Percentiles rank a stretch among this genome's conserved stretches.
Evolutionary conservation across 2,113 vertebrate genomes (phyloP).

Genomic region (Haemorhous mexicanus): DNA sequence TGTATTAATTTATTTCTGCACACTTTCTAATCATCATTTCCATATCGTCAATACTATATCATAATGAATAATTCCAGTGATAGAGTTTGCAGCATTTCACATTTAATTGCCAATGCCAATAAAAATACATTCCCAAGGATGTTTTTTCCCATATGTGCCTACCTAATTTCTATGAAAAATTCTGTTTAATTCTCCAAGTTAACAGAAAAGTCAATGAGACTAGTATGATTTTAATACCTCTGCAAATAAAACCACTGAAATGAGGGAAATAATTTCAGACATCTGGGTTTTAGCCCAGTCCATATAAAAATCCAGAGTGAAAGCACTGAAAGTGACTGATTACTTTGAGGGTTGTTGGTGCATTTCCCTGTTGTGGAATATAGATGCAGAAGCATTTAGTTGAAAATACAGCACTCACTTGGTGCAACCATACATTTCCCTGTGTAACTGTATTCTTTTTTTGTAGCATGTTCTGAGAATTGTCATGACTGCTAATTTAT

Average conservation of each 20-base stretch:
- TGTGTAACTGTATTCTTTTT: background rate
- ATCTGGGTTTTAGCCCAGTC: background rate
- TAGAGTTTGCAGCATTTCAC: background rate
- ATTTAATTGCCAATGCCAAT: background rate
- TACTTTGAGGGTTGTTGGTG: background rate
- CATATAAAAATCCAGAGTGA: background rate
- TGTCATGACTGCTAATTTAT: slow-evolving; percentile 13
- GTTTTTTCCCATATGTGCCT: background rate
- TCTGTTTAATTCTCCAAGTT: background rate
- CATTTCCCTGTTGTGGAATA: background rate
- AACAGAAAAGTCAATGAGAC: background rate
- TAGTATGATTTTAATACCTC: background rate
- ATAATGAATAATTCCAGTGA: background rate
- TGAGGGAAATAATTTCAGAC: background rate
- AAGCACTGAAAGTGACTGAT: background rate
- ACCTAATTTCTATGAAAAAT: background rate
- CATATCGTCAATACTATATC: background rate
- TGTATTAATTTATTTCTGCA: background rate
- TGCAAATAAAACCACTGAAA: background rate
- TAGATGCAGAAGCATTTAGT: background rate
- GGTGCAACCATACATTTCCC: background rate
- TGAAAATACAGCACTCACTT: background rate
- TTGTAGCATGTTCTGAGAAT: background rate
- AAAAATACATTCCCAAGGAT: background rate
- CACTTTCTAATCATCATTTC: background rate